These are phyloP conservation scores for Oncorhynchus keta DNA, from an alignment of 2,113 vertebrate genomes.

Conservation along the genomic window DNA sequence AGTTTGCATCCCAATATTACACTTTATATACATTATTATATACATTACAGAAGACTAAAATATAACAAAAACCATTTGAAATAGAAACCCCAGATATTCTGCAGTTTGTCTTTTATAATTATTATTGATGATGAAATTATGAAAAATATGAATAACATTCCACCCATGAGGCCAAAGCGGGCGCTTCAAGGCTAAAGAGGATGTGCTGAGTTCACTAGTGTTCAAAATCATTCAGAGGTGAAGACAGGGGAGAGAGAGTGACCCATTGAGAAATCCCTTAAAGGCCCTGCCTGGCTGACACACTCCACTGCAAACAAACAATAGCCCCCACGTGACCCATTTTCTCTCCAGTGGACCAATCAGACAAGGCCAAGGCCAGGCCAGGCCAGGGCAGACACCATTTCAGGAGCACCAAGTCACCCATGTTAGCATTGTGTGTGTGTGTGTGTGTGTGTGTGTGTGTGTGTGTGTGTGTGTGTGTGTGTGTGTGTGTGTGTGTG, in stretches of 20 bases:
- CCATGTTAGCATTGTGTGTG: neutral
- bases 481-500: constrained; percentile 13
- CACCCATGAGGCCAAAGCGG: no score
- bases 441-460: neutral
- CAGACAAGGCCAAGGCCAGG: constrained; percentile 23
- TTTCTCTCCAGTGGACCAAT: constrained; percentile 38
- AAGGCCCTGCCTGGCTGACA: constrained; percentile 25
- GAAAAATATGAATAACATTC: no score
- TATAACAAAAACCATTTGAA: no score
- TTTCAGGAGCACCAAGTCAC: constrained; percentile 10
- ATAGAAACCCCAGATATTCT: no score
- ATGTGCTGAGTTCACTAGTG: constrained; percentile 43
- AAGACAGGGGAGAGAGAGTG: neutral
- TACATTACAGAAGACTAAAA: no score
- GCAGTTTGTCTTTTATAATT: no score
- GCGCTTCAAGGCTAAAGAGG: constrained; percentile 3
- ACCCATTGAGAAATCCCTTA: constrained; percentile 40
- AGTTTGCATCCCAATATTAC: no score
- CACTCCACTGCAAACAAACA: constrained; percentile 58
- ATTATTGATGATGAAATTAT: no score
- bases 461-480: constrained; percentile 13
- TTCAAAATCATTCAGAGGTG: constrained; percentile 35
- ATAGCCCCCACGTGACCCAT: constrained; percentile 56
- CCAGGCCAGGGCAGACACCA: constrained; percentile 4
- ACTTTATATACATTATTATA: no score